phyloP scores from a whole-genome alignment of 1,140 invertebrate species.

The Protaetia brevitarsis region DNA sequence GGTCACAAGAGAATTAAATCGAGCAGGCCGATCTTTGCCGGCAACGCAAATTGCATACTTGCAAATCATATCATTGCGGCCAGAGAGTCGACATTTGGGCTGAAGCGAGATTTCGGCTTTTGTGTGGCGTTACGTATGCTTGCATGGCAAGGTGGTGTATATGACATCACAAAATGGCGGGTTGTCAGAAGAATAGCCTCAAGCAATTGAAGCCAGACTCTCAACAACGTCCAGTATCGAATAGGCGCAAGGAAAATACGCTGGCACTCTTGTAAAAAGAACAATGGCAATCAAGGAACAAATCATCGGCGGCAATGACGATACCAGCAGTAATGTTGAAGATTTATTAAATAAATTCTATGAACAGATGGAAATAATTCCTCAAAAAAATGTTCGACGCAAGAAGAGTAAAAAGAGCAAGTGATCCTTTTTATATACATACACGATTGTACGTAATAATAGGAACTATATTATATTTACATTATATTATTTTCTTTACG shows the following conservation, averaged over 20 bases:
- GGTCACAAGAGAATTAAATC: constrained; percentile 80
- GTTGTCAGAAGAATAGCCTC: constrained; percentile 82
- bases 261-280: constrained; percentile 24
- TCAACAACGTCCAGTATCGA: constrained; percentile 87
- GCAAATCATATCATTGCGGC: constrained; percentile 86
- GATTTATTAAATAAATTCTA: constrained; percentile 47
- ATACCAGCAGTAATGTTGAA: constrained; percentile 42
- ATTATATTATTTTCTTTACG: constrained; percentile 9
- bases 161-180: constrained; percentile 94
- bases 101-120: constrained; percentile 82
- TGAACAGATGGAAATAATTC: constrained; percentile 28
- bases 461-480: neutral
- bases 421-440: constrained; percentile 9
- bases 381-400: constrained; percentile 21
- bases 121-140: constrained; percentile 91
- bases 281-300: constrained; percentile 23
- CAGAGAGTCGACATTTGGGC: constrained; percentile 97
- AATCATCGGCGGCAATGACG: constrained; percentile 34
- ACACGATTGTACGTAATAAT: constrained; percentile 14
- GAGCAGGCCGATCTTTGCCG: constrained; percentile 85
- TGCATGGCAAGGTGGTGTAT: constrained; percentile 92
- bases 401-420: constrained; percentile 31
- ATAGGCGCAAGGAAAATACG: constrained; percentile 72
- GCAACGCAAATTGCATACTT: constrained; percentile 83
- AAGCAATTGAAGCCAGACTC: constrained; percentile 80